Evolutionary conservation across 2,888 invertebrate genomes (phyloP).

Genomic region (Muschampia plurimacula): DNA sequence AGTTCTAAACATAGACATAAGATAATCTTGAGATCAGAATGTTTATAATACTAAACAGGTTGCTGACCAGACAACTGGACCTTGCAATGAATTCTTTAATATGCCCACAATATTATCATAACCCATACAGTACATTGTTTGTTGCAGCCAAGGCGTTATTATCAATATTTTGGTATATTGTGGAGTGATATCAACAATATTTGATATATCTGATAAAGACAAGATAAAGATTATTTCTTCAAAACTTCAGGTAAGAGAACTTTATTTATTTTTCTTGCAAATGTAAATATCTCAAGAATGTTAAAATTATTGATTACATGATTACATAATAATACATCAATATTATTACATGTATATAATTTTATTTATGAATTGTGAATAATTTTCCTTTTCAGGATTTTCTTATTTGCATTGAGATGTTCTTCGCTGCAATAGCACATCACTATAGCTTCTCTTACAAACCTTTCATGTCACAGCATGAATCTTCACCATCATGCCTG

Average conservation of each 20-base stretch:
- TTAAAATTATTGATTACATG: neutral
- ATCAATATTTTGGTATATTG: constrained; percentile 95
- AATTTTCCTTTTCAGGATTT: constrained; percentile 90
- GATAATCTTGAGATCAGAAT: no score
- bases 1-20: no score
- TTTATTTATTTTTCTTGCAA: neutral
- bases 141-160: constrained; percentile 94
- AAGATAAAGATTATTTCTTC: constrained; percentile 91
- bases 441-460: constrained; percentile 98
- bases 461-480: constrained; percentile 88
- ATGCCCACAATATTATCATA: neutral
- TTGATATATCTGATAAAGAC: constrained; percentile 88
- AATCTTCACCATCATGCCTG: constrained; percentile 87
- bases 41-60: no score
- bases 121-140: neutral
- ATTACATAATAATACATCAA: neutral
- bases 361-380: neutral
- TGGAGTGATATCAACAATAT: constrained; percentile 91
- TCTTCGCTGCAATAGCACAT: constrained; percentile 97
- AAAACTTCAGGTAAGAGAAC: constrained; percentile 89
- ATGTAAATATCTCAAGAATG: neutral
- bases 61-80: no score
- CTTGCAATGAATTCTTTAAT: no score
- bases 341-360: neutral
- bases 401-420: constrained; percentile 99